Conservation (phyloP, 2,797 vertebrate species). For the Tapirus indicus region DNA sequence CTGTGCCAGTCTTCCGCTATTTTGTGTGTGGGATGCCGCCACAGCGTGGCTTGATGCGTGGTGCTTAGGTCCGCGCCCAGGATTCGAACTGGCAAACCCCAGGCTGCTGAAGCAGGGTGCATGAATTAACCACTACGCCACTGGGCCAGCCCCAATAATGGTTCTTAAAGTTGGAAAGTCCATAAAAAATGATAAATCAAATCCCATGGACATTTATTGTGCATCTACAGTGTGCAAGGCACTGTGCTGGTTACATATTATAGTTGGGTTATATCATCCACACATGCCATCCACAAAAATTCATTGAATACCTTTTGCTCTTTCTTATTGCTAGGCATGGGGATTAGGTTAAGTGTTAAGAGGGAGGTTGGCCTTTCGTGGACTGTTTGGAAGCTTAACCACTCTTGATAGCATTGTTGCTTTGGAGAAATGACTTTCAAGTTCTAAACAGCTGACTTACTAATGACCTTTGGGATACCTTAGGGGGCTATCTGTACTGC, state of each 20-base stretch:
- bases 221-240: neutral
- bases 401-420: conserved; percentile 21
- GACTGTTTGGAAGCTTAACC: conserved; percentile 50
- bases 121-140: too few relatives aligned
- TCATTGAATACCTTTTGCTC: neutral
- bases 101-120: too few relatives aligned
- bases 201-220: neutral
- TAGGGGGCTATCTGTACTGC: neutral
- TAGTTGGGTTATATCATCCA: neutral
- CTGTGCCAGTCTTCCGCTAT: too few relatives aligned
- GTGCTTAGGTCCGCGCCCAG: too few relatives aligned
- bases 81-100: too few relatives aligned
- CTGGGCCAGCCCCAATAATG: neutral
- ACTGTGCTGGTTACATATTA: neutral
- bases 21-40: too few relatives aligned
- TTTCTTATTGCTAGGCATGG: neutral
- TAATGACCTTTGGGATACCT: conserved; percentile 55
- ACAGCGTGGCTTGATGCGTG: too few relatives aligned
- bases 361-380: conserved; percentile 55
- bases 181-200: neutral
- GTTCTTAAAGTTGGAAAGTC: neutral
- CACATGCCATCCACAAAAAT: rapidly evolving
- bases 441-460: conserved; percentile 55
- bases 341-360: neutral
- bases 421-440: conserved; percentile 48